Base-by-base conservation (phyloP, 1,140 invertebrate species). In the Laodelphax striatellus region DNA sequence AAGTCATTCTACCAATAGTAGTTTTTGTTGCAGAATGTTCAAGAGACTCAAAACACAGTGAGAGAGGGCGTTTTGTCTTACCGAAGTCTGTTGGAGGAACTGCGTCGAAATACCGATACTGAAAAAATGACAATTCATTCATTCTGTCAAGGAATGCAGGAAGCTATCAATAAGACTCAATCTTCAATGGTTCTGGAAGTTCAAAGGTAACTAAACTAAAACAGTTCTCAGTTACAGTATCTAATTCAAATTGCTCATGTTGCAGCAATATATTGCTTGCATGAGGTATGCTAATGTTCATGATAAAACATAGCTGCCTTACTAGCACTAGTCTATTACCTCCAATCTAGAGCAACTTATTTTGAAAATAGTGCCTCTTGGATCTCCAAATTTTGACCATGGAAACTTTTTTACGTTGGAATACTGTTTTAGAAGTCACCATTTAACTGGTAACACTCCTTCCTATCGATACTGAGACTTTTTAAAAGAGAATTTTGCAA, bases 101-200 rank as follows among this genome's bases (percentile, higher is more conserved):
- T 86, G 5, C 73, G 80, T 10, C 75, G 79, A 28, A 85, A 83
- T 65, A 78, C 83, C 64, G 83, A 86, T 19, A 71, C 77, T 0
- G 84, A 86, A 67, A 85, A 84, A 65, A 77, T 79, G 38, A 78
- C 81, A 10, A 76, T 86, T 24, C 82, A 82, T 67, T 76, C 77
- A 14, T 83, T 84, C 62, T 83, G 80, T 61, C 82, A 85, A 66
- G 82, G 81, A 19, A 78, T 84, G 67, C 79, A 82, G 61, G 83
- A 85, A 44, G 77, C 77, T 0, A 79, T 86, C 19, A 79, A 77
- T 14, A 84, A 84, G 69, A 85, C 82, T 0, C 83, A 86, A 60
- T 72, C 79, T 0, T 75, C 75, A 14, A 78, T 83, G 63, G 69
- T 84, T 5, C 71, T 81, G 64, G 84, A 86, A 66, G 75, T 86